These are phyloP conservation scores for Troides helena DNA, from an alignment of 2,888 invertebrate species.

Conservation along the genomic window DNA sequence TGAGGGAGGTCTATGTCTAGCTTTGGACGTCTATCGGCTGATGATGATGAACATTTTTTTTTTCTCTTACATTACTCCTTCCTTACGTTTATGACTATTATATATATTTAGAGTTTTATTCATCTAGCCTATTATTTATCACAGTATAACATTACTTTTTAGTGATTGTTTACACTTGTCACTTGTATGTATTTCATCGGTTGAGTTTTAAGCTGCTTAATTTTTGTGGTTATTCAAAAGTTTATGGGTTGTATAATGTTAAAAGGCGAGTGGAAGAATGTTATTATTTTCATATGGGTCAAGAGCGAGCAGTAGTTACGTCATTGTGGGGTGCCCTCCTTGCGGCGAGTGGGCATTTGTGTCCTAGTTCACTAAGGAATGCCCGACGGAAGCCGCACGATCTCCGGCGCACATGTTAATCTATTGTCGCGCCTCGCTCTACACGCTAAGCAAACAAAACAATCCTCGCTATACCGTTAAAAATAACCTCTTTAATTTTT, in stretches of 20 bases:
- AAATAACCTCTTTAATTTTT: not conserved
- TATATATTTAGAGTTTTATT: too few relatives aligned
- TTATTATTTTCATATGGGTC: constrained; percentile 4
- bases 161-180: too few relatives aligned
- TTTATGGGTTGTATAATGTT: not conserved
- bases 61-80: too few relatives aligned
- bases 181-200: too few relatives aligned
- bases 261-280: not conserved
- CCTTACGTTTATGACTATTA: too few relatives aligned
- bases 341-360: not conserved
- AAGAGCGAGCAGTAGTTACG: constrained; percentile 15
- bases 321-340: constrained; percentile 6
- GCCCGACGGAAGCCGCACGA: constrained; percentile 24
- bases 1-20: too few relatives aligned
- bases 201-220: too few relatives aligned
- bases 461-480: not conserved
- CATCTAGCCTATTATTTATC: too few relatives aligned
- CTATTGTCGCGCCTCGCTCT: constrained; percentile 14
- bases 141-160: too few relatives aligned
- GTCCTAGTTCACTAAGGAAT: constrained; percentile 25
- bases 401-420: constrained; percentile 8
- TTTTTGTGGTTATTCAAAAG: not conserved
- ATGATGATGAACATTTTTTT: too few relatives aligned
- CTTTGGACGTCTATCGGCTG: too few relatives aligned
- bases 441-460: not conserved